Percentiles rank a stretch among this genome's conserved stretches.
phyloP scores from a whole-genome alignment of 1,140 invertebrate species.

The Sesamia nonagrioides region DNA sequence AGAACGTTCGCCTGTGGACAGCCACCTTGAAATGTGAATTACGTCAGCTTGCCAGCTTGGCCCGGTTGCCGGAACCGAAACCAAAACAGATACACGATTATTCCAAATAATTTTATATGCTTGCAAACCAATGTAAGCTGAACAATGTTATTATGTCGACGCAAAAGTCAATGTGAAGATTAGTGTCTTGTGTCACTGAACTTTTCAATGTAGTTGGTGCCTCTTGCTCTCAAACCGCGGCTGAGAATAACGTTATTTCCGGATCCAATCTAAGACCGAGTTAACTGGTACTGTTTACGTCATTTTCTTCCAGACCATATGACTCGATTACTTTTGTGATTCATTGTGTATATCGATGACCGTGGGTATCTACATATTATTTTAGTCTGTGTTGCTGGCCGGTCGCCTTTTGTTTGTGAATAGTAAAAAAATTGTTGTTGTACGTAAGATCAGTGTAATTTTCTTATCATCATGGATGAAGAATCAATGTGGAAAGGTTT shows the following conservation, averaged over 20 bases:
- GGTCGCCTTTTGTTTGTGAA: background rate
- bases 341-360: slow-evolving; percentile 64
- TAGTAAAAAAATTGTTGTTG: background rate
- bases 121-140: background rate
- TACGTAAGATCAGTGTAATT: background rate
- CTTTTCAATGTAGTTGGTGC: slow-evolving; percentile 38
- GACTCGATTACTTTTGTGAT: slow-evolving; percentile 77
- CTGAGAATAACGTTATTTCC: slow-evolving; percentile 58
- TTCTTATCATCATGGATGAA: slow-evolving; percentile 87
- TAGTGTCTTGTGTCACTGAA: slow-evolving; percentile 55
- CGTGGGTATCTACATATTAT: slow-evolving; percentile 59
- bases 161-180: background rate
- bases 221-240: slow-evolving; percentile 29
- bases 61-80: slow-evolving; percentile 58
- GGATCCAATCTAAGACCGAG: slow-evolving; percentile 57
- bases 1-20: slow-evolving; percentile 51
- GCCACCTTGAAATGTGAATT: slow-evolving; percentile 62
- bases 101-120: slow-evolving; percentile 4
- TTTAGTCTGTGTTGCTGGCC: slow-evolving; percentile 4
- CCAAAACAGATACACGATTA: slow-evolving; percentile 66
- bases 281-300: slow-evolving; percentile 73
- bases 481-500: slow-evolving; percentile 92
- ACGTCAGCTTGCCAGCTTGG: slow-evolving; percentile 80
- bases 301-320: slow-evolving; percentile 73
- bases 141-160: slow-evolving; percentile 19